Evolutionary conservation across 2,797 vertebrate genomes (phyloP), one percentile per base, ranked within the genome.

Genomic region (Lophius americanus): DNA sequence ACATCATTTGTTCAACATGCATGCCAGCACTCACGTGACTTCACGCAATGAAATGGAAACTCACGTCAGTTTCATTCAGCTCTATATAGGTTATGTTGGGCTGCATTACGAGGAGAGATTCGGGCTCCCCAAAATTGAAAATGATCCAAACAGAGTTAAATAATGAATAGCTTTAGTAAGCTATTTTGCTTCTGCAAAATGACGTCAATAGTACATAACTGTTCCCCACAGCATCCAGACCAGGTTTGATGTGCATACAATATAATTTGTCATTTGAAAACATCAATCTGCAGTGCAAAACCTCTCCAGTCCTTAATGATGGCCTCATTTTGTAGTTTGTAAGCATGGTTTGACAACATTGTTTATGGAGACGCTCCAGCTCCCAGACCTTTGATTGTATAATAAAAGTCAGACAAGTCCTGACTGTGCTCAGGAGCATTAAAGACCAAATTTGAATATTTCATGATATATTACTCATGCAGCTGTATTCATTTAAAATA

Each of bases 361-460:
- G 53, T 71, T 86, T 76, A 81, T 56, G 67, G 47, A 73, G 61
- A 86, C 39, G 75, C 73, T 63, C 57, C 35, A 41, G 61, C 60
- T 84, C 58, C 58, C 60, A 85, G 81, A 83, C 74, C 81, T 60
- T 36, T 67, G 85, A 88, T 89, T 91, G 81, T 76, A 67, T 86
- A 91, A 91, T 50, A 70, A 76, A 75, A 54, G 77, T 53, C 42
- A 46, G 43, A 44, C 11, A 44, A 44, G 32, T 77, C 60, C 78
- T 76, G 83, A 83, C 64, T 76, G 80, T 48, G 1, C 74, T 83
- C 66, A 0, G 58, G 62, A 70, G 82, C 75, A 69, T 86, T 81
- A 71, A 81, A 79, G 58, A 75, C 66, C 60, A 82, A 76, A 57
- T 78, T 73, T 88, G 52, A 90, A 91, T 89, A 89, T 88, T 89